Conservation (phyloP, 2,113 vertebrate genomes). For the Hiodon alosoides region DNA sequence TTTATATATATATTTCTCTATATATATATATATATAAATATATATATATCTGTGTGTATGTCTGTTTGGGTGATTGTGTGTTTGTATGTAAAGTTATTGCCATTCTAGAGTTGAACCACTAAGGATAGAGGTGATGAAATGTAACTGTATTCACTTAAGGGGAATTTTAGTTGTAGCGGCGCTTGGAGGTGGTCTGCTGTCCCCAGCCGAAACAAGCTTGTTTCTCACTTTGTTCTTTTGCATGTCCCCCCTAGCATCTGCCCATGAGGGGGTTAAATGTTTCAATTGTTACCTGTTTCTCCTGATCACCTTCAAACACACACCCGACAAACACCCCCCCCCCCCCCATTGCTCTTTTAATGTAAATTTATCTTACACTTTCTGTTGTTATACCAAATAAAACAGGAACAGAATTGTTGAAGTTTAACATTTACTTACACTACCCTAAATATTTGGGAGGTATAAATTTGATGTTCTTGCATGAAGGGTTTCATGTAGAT, state of each 20-base stretch:
- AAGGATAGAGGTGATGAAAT: too few species aligned
- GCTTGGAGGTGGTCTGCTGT: background rate
- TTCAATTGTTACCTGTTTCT: constrained; percentile 60
- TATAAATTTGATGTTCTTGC: constrained; percentile 52
- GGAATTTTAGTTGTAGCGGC: background rate
- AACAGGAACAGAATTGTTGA: constrained; percentile 66
- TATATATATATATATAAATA: too few species aligned
- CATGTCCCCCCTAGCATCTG: constrained; percentile 10
- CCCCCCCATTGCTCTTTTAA: constrained; percentile 61
- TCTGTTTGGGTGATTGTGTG: too few species aligned
- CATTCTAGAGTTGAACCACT: background rate
- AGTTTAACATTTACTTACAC: constrained; percentile 65
- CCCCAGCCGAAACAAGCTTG: background rate
- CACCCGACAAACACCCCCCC: constrained; percentile 20
- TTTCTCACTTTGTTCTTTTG: constrained; percentile 17
- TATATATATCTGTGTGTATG: too few species aligned
- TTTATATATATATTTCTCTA: too few species aligned
- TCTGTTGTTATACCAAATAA: constrained; percentile 74
- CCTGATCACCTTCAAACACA: constrained; percentile 47
- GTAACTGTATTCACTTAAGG: background rate
- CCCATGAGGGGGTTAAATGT: constrained; percentile 47
- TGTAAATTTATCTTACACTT: constrained; percentile 61
- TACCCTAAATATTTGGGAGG: constrained; percentile 64
- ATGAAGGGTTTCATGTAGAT: too few species aligned
- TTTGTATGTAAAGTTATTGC: background rate